A percentile compares a stretch with the other conserved stretches of the same genome.
phyloP scores from a whole-genome alignment of 1,140 invertebrate species.

The Cyphomyrmex costatus region DNA sequence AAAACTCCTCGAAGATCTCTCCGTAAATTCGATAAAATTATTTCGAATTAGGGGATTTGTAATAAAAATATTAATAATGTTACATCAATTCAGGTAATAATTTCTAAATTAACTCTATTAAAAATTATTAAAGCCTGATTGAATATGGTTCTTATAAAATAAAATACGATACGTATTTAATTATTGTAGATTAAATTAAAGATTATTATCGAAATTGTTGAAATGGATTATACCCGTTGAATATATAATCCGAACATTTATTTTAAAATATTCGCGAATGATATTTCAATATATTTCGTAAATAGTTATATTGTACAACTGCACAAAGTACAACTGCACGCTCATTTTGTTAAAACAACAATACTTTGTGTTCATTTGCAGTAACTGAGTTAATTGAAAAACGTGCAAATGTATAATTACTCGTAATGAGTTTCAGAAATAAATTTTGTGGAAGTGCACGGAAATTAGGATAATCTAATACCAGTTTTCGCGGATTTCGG shows the following conservation, averaged over 20 bases:
- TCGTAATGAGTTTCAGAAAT: slow-evolving; percentile 6
- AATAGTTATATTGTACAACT: slow-evolving; percentile 9
- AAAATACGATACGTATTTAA: neutral
- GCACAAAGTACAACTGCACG: neutral
- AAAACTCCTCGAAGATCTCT: slow-evolving; percentile 32
- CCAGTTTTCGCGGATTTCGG: slow-evolving; percentile 23
- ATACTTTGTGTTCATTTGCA: neutral
- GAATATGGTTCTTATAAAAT: neutral
- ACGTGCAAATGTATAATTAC: neutral
- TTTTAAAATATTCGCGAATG: neutral
- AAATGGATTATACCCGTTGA: slow-evolving; percentile 2
- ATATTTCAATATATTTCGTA: slow-evolving; percentile 15
- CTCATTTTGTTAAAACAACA: neutral
- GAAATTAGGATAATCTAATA: neutral
- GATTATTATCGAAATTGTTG: slow-evolving; percentile 8
- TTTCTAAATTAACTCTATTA: neutral
- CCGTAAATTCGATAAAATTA: neutral
- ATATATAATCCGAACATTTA: slow-evolving; percentile 8
- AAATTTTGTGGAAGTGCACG: neutral
- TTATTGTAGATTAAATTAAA: slow-evolving; percentile 19
- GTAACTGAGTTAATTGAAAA: slow-evolving; percentile 10
- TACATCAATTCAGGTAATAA: neutral
- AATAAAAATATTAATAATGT: neutral
- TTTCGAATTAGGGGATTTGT: neutral
- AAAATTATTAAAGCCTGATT: slow-evolving; percentile 9